phyloP scores from a whole-genome alignment of 1,140 invertebrate species.

The Maconellicoccus hirsutus region DNA sequence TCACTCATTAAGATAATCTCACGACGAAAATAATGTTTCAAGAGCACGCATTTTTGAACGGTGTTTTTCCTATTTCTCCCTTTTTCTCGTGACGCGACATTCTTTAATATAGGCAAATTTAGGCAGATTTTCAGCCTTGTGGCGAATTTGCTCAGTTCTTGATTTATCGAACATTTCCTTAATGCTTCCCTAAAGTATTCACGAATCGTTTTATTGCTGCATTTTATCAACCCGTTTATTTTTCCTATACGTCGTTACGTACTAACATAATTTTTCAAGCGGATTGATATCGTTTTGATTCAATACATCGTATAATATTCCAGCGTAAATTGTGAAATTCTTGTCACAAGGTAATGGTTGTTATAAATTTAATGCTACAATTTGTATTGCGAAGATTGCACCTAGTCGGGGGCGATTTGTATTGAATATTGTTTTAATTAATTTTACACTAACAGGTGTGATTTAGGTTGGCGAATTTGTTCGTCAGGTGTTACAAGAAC shows the following conservation, averaged over 20 bases:
- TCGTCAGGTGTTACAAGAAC: background rate
- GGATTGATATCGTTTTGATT: background rate
- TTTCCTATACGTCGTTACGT: background rate
- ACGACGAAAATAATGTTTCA: too few relatives aligned
- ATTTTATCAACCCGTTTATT: background rate
- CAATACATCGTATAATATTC: background rate
- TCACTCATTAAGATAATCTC: too few relatives aligned
- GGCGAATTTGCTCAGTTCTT: background rate
- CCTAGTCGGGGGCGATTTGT: background rate
- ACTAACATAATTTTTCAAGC: background rate
- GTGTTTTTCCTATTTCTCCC: too few relatives aligned
- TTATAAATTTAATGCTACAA: background rate
- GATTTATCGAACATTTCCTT: slow-evolving; percentile 4
- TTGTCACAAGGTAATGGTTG: background rate
- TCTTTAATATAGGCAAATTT: slow-evolving; percentile 3
- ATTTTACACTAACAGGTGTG: background rate
- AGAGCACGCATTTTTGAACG: too few relatives aligned
- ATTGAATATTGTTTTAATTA: slow-evolving; percentile 1
- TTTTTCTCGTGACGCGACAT: background rate
- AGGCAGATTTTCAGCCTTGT: background rate
- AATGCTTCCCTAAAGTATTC: background rate
- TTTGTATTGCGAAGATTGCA: background rate
- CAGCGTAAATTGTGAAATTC: background rate
- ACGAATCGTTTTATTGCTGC: background rate
- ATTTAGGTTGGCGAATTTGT: background rate